phyloP scores from a whole-genome alignment of 2,113 vertebrate genomes.

The Sterna hirundo region DNA sequence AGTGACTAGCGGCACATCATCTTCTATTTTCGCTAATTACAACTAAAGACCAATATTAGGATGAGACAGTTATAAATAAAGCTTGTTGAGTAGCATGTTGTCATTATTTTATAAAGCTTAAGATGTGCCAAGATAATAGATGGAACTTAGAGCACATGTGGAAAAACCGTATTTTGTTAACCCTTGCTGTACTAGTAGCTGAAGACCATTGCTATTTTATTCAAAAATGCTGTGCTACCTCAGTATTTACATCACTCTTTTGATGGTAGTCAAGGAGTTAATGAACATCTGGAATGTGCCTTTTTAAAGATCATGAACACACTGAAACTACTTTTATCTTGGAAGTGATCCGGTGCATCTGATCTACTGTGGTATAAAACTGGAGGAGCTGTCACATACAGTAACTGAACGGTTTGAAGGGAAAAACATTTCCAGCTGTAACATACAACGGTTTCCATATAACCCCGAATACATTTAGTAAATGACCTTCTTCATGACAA shows the following conservation, averaged over 20 bases:
- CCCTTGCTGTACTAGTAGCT: background rate
- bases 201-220: background rate
- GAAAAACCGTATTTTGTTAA: background rate
- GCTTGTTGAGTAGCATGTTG: background rate
- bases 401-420: background rate
- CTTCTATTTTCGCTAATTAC: constrained; percentile 39
- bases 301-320: constrained; percentile 15
- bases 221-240: background rate
- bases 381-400: constrained; percentile 30
- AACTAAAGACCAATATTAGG: constrained; percentile 27
- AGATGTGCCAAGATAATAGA: constrained; percentile 16
- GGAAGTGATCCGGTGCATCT: constrained; percentile 18
- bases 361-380: background rate
- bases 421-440: constrained; percentile 52
- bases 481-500: background rate
- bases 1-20: background rate
- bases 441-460: background rate
- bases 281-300: constrained; percentile 10
- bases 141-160: background rate
- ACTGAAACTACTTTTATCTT: constrained; percentile 19
- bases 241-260: background rate
- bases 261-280: constrained; percentile 18
- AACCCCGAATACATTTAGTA: background rate
- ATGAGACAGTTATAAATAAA: constrained; percentile 34
- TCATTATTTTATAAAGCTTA: background rate